These are phyloP conservation scores for Clepsis dumicolana DNA, from an alignment of 2,888 invertebrate species.

Conservation along the genomic window DNA sequence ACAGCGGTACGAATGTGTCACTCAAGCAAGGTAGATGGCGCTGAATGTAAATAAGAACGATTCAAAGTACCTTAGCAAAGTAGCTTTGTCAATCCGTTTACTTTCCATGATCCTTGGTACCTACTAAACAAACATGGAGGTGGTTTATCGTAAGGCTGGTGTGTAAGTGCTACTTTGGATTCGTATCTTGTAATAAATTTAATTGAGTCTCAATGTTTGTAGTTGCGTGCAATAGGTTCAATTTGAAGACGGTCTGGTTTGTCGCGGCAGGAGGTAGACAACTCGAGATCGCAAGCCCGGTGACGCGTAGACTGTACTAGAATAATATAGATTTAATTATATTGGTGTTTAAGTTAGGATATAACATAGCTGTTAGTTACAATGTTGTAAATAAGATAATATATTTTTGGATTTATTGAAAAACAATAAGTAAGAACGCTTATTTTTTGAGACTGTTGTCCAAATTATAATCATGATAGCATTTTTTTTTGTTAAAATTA, in stretches of 20 bases:
- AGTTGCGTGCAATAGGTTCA: background rate
- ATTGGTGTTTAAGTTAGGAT: background rate
- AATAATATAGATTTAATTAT: slow-evolving; percentile 1
- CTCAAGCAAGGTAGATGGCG: too few relatives aligned
- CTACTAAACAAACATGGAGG: too few relatives aligned
- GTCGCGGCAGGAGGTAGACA: background rate
- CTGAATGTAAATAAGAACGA: too few relatives aligned
- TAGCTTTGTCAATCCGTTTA: too few relatives aligned
- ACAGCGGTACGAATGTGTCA: too few relatives aligned
- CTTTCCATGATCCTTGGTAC: too few relatives aligned
- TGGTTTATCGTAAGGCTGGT: too few relatives aligned
- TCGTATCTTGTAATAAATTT: background rate
- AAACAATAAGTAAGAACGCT: slow-evolving; percentile 63
- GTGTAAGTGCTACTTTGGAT: background rate
- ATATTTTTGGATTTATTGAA: slow-evolving; percentile 78
- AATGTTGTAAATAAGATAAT: slow-evolving; percentile 70
- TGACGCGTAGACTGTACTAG: slow-evolving; percentile 23
- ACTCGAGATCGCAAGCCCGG: slow-evolving; percentile 8
- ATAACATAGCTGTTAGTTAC: slow-evolving; percentile 12
- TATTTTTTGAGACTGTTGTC: slow-evolving; percentile 85
- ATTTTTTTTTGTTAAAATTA: slow-evolving; percentile 67
- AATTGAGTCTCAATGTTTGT: background rate
- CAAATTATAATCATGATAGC: slow-evolving; percentile 73
- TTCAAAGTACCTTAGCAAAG: too few relatives aligned
- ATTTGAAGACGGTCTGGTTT: background rate